Conservation (phyloP, 2,888 invertebrate genomes). For the Resseliella maxima region DNA sequence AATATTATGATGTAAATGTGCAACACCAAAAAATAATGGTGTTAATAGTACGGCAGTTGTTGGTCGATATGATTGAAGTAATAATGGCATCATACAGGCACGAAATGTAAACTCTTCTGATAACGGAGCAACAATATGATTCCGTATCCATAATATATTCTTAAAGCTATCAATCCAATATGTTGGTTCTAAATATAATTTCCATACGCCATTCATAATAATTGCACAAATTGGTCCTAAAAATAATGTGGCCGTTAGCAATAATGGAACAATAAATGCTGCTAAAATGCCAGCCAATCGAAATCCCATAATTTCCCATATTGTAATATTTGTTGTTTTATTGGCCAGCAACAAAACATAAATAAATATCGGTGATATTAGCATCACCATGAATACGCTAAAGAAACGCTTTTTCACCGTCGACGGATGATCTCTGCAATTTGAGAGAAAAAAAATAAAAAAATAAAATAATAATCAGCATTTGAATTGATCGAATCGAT, state of each 20-base stretch:
- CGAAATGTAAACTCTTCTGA: slow-evolving; percentile 97
- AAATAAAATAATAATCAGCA: background rate
- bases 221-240: slow-evolving; percentile 85
- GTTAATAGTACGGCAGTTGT: slow-evolving; percentile 82
- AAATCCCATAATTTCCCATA: slow-evolving; percentile 81
- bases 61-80: slow-evolving; percentile 84
- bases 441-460: background rate
- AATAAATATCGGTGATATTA: slow-evolving; percentile 82
- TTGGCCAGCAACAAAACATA: slow-evolving; percentile 77
- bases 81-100: slow-evolving; percentile 92
- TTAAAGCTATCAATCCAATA: slow-evolving; percentile 79
- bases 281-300: slow-evolving; percentile 78
- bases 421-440: slow-evolving; percentile 84
- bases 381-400: slow-evolving; percentile 84
- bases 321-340: slow-evolving; percentile 71
- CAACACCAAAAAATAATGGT: slow-evolving; percentile 92
- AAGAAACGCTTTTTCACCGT: slow-evolving; percentile 89
- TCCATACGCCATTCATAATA: slow-evolving; percentile 75
- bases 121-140: slow-evolving; percentile 89
- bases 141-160: slow-evolving; percentile 87
- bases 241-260: slow-evolving; percentile 83
- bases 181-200: slow-evolving; percentile 76
- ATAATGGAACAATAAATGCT: slow-evolving; percentile 79
- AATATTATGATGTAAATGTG: slow-evolving; percentile 91
- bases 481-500: too few relatives aligned